Evolutionary conservation across 1,140 invertebrate genomes (phyloP).

Genomic region (Scaptomyza hsui): DNA sequence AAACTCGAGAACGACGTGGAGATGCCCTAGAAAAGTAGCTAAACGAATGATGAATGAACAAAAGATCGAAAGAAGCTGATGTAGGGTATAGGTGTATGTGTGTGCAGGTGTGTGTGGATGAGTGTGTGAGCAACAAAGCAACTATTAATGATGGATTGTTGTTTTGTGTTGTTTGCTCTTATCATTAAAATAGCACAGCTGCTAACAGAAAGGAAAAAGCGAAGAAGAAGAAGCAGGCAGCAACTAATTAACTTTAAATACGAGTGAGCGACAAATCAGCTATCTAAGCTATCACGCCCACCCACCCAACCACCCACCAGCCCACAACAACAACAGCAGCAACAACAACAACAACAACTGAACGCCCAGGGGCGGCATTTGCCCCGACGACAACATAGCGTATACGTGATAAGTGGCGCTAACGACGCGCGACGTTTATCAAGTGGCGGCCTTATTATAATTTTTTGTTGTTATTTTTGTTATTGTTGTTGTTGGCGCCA

Average conservation of each 20-base stretch:
- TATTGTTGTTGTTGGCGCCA: slow-evolving; percentile 63
- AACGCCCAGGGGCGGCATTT: slow-evolving; percentile 33
- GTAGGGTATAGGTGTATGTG: no score
- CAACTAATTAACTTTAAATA: slow-evolving; percentile 54
- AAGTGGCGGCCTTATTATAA: slow-evolving; percentile 59
- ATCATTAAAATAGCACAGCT: slow-evolving; percentile 15
- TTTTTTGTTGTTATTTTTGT: slow-evolving; percentile 13
- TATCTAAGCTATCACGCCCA: slow-evolving; percentile 24
- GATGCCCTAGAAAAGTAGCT: not conserved
- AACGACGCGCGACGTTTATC: slow-evolving; percentile 78
- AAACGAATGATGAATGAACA: no score
- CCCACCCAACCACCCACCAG: slow-evolving; percentile 22
- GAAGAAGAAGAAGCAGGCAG: not conserved
- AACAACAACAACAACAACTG: not conserved
- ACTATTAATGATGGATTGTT: slow-evolving; percentile 5
- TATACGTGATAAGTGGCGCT: slow-evolving; percentile 82
- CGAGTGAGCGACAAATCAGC: slow-evolving; percentile 11
- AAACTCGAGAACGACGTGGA: not conserved
- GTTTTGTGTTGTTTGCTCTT: slow-evolving; percentile 16
- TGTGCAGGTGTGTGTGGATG: slow-evolving; percentile 3
- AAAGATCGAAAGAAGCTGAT: not conserved
- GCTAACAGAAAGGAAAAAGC: not conserved
- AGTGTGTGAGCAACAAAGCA: no score
- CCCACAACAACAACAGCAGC: not conserved
- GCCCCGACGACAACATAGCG: slow-evolving; percentile 59